Evolutionary conservation across 2,113 vertebrate species (phyloP).

Genomic region (Oryzias melastigma): DNA sequence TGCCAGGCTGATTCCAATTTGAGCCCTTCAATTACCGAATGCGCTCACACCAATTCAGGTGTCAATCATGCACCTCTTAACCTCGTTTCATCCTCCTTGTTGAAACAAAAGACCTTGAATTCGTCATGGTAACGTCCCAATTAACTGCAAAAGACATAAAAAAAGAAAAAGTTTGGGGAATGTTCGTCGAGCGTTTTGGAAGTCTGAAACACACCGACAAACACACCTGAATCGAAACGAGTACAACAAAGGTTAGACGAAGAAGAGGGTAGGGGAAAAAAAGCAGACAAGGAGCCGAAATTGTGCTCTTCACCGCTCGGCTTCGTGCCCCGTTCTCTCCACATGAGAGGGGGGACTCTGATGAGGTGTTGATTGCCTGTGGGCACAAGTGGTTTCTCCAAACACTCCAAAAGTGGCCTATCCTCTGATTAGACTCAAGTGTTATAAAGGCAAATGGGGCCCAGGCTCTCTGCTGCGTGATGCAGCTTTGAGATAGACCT

Average conservation of each 20-base stretch:
- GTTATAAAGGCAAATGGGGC: slow-evolving; percentile 65
- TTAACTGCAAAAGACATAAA: slow-evolving; percentile 1
- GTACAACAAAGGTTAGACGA: slow-evolving; percentile 4
- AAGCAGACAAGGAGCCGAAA: slow-evolving; percentile 54
- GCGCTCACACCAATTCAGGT: neutral
- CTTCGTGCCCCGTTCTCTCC: slow-evolving; percentile 49
- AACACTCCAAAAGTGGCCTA: slow-evolving; percentile 67
- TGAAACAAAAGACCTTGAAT: slow-evolving; percentile 1
- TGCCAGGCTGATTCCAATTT: slow-evolving; percentile 3
- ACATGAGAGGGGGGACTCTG: slow-evolving; percentile 61
- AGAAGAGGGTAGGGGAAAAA: slow-evolving; percentile 6
- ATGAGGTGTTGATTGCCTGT: slow-evolving; percentile 78
- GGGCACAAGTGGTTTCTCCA: slow-evolving; percentile 72
- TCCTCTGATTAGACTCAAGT: slow-evolving; percentile 73
- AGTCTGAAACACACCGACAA: neutral
- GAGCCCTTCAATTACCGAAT: neutral
- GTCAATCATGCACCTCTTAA: neutral
- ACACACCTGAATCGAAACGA: neutral
- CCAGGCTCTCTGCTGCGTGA: slow-evolving; percentile 53
- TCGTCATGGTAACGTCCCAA: neutral
- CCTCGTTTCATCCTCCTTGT: neutral
- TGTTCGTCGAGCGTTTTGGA: no score
- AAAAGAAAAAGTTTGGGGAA: neutral
- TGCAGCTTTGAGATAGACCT: slow-evolving; percentile 37
- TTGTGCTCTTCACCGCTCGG: slow-evolving; percentile 52